Evolutionary conservation across 2,113 vertebrate genomes (phyloP).

Genomic region (Plecotus auritus): DNA sequence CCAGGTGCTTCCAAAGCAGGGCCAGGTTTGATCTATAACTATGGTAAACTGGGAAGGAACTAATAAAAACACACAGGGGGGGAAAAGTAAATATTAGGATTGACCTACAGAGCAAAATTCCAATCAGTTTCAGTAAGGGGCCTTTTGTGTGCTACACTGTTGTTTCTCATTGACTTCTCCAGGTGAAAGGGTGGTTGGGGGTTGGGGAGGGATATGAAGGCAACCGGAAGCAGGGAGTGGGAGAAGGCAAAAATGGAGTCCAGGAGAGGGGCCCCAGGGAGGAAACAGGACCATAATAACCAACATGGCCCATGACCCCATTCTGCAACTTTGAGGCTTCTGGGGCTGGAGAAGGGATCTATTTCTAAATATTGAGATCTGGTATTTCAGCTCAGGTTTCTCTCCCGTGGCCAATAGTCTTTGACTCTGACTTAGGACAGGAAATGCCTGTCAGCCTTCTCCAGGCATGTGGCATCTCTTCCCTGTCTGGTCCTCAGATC

Average conservation of each 20-base stretch:
- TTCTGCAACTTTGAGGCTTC: background rate
- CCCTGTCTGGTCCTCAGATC: background rate
- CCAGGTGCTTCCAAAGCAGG: constrained; percentile 19
- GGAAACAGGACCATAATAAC: background rate
- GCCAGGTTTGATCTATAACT: background rate
- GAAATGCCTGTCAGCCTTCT: background rate
- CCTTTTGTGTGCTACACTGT: constrained; percentile 6
- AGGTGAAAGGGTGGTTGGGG: background rate
- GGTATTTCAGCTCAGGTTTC: background rate
- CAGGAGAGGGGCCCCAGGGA: background rate
- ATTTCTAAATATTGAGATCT: constrained; percentile 32
- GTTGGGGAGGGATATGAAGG: background rate
- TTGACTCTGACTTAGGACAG: background rate
- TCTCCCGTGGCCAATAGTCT: background rate
- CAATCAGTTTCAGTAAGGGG: background rate
- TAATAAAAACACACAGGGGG: constrained; percentile 21
- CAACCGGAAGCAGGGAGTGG: background rate
- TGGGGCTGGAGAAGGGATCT: background rate
- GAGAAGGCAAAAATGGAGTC: background rate
- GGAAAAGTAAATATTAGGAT: background rate
- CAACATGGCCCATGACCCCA: background rate
- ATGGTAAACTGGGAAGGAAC: constrained; percentile 12
- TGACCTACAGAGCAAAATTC: constrained; percentile 19
- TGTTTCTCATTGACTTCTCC: background rate
- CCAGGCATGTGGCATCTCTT: background rate